phyloP scores from a whole-genome alignment of 1,140 invertebrate genomes.

The Trichonephila clavata region DNA sequence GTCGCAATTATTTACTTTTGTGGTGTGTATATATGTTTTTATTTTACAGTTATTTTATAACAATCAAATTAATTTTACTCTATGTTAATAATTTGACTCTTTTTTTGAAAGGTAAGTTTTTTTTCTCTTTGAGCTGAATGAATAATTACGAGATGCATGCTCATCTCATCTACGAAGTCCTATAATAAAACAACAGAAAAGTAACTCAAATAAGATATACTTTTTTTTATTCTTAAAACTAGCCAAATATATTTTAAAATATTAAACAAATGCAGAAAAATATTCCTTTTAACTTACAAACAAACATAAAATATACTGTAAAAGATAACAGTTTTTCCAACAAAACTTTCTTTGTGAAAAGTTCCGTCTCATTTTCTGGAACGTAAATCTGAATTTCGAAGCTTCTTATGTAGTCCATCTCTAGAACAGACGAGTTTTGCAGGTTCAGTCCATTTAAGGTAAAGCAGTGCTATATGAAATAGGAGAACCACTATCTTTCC shows the following conservation, averaged over 20 bases:
- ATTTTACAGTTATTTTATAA: too few species aligned
- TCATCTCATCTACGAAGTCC: too few species aligned
- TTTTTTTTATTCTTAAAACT: slow-evolving; percentile 66
- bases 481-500: background rate
- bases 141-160: too few species aligned
- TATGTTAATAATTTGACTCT: too few species aligned
- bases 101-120: too few species aligned
- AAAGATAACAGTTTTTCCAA: slow-evolving; percentile 65
- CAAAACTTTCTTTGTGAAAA: slow-evolving; percentile 36
- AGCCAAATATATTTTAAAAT: slow-evolving; percentile 69
- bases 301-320: slow-evolving; percentile 70
- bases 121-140: too few species aligned
- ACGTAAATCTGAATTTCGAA: background rate
- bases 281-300: slow-evolving; percentile 60
- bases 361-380: background rate
- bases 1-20: too few species aligned
- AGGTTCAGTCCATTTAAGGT: background rate
- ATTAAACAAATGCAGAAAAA: slow-evolving; percentile 74
- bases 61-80: too few species aligned
- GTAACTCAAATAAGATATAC: background rate
- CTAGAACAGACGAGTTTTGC: background rate
- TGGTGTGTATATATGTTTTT: too few species aligned
- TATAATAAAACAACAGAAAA: background rate
- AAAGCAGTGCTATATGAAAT: background rate
- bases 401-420: background rate